phyloP scores from a whole-genome alignment of 2,888 invertebrate species.

The Synergus japonicus region DNA sequence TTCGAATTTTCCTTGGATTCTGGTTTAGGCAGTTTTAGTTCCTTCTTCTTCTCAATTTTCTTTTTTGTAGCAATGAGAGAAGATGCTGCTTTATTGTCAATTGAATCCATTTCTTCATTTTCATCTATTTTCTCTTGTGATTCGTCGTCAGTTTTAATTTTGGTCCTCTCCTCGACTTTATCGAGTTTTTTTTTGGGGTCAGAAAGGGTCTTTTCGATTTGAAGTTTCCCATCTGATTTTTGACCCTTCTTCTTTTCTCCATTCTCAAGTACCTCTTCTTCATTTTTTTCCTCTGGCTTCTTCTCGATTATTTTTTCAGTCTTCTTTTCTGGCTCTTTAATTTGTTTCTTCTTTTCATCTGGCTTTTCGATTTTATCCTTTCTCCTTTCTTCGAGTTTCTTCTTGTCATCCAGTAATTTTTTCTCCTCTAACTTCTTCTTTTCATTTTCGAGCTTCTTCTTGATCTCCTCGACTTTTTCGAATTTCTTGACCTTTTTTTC shows the following conservation, averaged over 20 bases:
- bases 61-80: constrained; percentile 60
- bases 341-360: constrained; percentile 64
- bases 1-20: constrained; percentile 68
- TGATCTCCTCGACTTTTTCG: constrained; percentile 64
- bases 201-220: constrained; percentile 59
- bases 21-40: constrained; percentile 64
- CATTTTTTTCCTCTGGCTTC: constrained; percentile 63
- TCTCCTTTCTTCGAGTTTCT: constrained; percentile 65
- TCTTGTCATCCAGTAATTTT: constrained; percentile 60
- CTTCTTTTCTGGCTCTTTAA: constrained; percentile 57
- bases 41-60: constrained; percentile 70
- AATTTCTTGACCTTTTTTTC: constrained; percentile 68
- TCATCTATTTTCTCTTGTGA: constrained; percentile 50
- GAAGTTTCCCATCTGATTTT: constrained; percentile 63
- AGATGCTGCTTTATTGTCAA: constrained; percentile 54
- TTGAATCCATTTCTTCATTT: constrained; percentile 53
- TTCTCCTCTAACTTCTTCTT: constrained; percentile 66
- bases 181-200: constrained; percentile 61
- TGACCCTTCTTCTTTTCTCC: constrained; percentile 61
- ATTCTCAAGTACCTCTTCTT: constrained; percentile 57
- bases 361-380: constrained; percentile 63
- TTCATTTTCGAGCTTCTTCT: constrained; percentile 61
- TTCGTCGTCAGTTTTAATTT: constrained; percentile 51
- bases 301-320: constrained; percentile 60
- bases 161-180: constrained; percentile 57